These are phyloP conservation scores for Microctenopoma lineatum DNA, from an alignment of 2,797 vertebrate species.

Conservation along the genomic window DNA sequence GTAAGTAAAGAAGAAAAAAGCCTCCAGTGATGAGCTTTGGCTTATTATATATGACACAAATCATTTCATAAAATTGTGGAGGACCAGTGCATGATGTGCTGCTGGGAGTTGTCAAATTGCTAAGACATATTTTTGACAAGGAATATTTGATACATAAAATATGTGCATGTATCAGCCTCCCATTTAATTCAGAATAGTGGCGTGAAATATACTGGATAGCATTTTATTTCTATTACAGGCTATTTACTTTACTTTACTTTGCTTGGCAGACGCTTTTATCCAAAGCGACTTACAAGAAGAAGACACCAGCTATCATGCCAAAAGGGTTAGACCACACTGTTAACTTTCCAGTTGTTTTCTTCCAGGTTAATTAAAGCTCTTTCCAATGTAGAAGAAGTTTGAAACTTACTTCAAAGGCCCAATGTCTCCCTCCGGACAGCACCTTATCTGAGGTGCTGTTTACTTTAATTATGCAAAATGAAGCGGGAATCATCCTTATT, in stretches of 20 bases:
- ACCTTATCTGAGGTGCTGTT: slow-evolving; percentile 45
- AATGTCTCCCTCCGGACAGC: slow-evolving; percentile 52
- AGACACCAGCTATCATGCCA: too few species aligned
- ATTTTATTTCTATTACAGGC: slow-evolving; percentile 17
- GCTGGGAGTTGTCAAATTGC: slow-evolving; percentile 17
- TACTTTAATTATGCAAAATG: slow-evolving; percentile 62
- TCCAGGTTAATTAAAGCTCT: slow-evolving; percentile 43
- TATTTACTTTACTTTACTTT: too few species aligned
- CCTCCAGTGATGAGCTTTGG: slow-evolving; percentile 21
- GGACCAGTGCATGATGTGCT: slow-evolving; percentile 26
- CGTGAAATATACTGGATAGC: background rate
- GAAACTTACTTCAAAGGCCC: slow-evolving; percentile 51
- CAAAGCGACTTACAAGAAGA: too few species aligned
- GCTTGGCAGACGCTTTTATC: too few species aligned
- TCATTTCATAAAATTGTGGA: slow-evolving; percentile 32
- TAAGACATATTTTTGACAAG: background rate
- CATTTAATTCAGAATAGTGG: background rate
- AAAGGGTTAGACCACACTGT: slow-evolving; percentile 23
- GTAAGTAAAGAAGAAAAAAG: slow-evolving; percentile 36
- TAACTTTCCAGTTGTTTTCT: slow-evolving; percentile 1
- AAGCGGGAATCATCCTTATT: slow-evolving; percentile 44
- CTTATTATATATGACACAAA: slow-evolving; percentile 48
- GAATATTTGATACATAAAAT: background rate
- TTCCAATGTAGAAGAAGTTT: slow-evolving; percentile 36
- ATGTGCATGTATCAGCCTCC: background rate